These are phyloP conservation scores for Python bivittatus DNA, from an alignment of 2,113 vertebrate genomes.

Conservation along the genomic window DNA sequence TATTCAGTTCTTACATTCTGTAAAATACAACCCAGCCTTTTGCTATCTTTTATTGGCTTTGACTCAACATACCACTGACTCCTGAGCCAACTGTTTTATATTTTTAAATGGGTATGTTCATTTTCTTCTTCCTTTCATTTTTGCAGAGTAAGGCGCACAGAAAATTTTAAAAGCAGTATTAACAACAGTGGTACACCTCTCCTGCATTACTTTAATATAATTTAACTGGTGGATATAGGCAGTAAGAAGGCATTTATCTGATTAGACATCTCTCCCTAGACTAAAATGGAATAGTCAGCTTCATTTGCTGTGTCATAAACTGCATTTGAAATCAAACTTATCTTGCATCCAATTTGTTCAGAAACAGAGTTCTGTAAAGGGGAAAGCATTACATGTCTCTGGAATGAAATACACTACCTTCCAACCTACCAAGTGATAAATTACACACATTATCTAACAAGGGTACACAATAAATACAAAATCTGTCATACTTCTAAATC, in stretches of 20 bases:
- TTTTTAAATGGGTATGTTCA: background rate
- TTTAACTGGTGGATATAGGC: background rate
- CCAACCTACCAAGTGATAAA: background rate
- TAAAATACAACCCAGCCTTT: background rate
- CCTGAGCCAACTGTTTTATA: background rate
- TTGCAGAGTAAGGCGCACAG: background rate
- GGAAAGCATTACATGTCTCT: background rate
- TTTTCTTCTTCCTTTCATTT: background rate
- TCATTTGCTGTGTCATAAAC: slow-evolving; percentile 6
- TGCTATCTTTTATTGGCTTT: background rate
- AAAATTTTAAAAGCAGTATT: background rate
- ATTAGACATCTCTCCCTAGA: background rate
- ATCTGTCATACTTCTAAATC: background rate
- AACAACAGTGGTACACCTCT: background rate
- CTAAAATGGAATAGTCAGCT: background rate
- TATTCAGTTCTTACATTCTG: background rate
- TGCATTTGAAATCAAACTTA: background rate
- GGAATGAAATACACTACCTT: background rate
- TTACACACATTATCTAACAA: background rate
- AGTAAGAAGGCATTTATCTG: background rate
- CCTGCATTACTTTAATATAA: background rate
- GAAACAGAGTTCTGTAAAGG: background rate
- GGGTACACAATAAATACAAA: background rate
- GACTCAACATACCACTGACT: background rate
- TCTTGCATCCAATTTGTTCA: slow-evolving; percentile 13